These are phyloP conservation scores for Podargus strigoides DNA, from an alignment of 2,797 vertebrate genomes.

Conservation along the genomic window DNA sequence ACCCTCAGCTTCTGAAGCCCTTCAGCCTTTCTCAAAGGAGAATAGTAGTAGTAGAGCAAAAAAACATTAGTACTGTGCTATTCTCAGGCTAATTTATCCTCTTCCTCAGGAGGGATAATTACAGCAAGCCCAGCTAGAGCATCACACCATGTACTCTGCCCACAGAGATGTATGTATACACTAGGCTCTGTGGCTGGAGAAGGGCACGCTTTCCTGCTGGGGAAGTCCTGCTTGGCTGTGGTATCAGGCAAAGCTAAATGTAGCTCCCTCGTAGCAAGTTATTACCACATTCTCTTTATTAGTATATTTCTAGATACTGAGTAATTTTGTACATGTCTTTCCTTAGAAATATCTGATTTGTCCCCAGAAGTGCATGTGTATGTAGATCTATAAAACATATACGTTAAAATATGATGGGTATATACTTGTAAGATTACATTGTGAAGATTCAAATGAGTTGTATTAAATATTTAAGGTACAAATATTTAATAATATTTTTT, in stretches of 20 bases:
- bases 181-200: background rate
- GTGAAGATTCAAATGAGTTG: background rate
- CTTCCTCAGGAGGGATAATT: background rate
- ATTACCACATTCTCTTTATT: background rate
- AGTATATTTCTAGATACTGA: background rate
- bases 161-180: fast-evolving
- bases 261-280: background rate
- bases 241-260: background rate
- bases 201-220: background rate
- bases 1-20: background rate
- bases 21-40: background rate
- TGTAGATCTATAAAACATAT: fast-evolving
- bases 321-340: background rate
- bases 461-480: background rate
- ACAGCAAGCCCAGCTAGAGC: background rate
- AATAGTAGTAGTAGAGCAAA: background rate
- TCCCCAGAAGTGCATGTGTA: background rate
- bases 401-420: background rate
- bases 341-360: background rate
- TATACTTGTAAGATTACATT: background rate
- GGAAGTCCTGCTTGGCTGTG: background rate
- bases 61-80: background rate
- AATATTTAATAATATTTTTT: background rate
- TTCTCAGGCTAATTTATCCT: background rate
- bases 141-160: fast-evolving